phyloP scores from a whole-genome alignment of 2,797 vertebrate species.

The Urosaurus nigricauda region DNA sequence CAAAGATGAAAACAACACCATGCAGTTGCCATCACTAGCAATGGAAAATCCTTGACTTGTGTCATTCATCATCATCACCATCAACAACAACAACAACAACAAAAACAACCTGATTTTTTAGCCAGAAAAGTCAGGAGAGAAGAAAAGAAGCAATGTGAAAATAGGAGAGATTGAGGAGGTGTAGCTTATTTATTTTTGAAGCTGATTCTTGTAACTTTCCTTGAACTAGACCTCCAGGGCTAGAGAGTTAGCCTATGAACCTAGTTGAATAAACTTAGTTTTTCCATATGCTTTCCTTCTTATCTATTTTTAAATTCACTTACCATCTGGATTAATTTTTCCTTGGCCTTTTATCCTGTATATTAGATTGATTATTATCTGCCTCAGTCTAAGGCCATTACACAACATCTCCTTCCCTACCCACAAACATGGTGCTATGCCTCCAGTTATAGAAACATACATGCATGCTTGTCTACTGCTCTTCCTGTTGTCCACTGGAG shows the following conservation, averaged over 20 bases:
- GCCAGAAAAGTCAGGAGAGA: neutral
- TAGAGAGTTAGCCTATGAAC: neutral
- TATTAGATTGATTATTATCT: neutral
- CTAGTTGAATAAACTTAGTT: neutral
- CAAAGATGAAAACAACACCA: too few relatives aligned
- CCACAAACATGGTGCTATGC: too few relatives aligned
- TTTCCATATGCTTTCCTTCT: neutral
- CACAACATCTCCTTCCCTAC: neutral
- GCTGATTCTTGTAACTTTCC: neutral
- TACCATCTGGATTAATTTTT: neutral
- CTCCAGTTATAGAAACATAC: too few relatives aligned
- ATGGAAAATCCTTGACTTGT: neutral
- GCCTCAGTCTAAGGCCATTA: neutral
- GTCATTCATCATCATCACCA: too few relatives aligned
- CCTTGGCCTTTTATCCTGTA: neutral
- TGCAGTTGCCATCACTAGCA: too few relatives aligned
- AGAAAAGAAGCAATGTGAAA: neutral
- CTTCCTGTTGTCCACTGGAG: too few relatives aligned
- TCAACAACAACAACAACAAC: too few relatives aligned
- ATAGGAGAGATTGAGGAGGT: neutral
- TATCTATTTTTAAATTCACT: neutral
- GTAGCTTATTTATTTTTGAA: neutral
- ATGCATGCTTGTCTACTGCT: too few relatives aligned
- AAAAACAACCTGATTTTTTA: conserved; percentile 13
- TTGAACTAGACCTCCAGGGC: neutral